Evolutionary conservation across 1,140 invertebrate species (phyloP).

Genomic region (Intoshia linei): DNA sequence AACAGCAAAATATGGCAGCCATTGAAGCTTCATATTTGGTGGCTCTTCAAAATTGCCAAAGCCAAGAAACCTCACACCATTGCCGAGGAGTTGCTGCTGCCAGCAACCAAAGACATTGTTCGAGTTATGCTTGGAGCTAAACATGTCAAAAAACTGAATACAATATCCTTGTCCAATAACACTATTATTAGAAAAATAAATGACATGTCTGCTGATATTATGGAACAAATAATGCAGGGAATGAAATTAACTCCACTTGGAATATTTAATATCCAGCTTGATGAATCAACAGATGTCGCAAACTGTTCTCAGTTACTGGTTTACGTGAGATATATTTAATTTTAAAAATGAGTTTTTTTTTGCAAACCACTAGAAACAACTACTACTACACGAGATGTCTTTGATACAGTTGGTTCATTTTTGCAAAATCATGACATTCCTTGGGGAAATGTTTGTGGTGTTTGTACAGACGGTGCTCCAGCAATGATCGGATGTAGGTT

Average conservation of each 20-base stretch:
- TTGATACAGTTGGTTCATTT: slow-evolving; percentile 7
- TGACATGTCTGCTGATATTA: slow-evolving; percentile 8
- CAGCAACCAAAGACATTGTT: slow-evolving; percentile 12
- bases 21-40: slow-evolving; percentile 9
- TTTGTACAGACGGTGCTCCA: slow-evolving; percentile 12
- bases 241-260: slow-evolving; percentile 7
- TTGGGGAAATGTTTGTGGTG: slow-evolving; percentile 6
- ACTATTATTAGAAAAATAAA: slow-evolving; percentile 8
- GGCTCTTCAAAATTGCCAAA: slow-evolving; percentile 11
- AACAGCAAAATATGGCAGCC: slow-evolving; percentile 7
- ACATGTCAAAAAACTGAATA: slow-evolving; percentile 6
- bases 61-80: slow-evolving; percentile 15
- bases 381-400: slow-evolving; percentile 4
- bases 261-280: slow-evolving; percentile 8
- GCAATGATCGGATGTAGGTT: slow-evolving; percentile 8
- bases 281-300: slow-evolving; percentile 10
- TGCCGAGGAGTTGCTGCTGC: slow-evolving; percentile 15
- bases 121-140: slow-evolving; percentile 11
- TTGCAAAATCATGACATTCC: slow-evolving; percentile 5
- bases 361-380: slow-evolving; percentile 7
- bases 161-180: slow-evolving; percentile 8
- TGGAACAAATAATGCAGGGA: slow-evolving; percentile 8
- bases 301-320: slow-evolving; percentile 8
- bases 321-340: slow-evolving; percentile 9
- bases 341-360: slow-evolving; percentile 9